Conservation (phyloP, 1,140 invertebrate genomes). For the Scaptodrosophila lebanonensis region DNA sequence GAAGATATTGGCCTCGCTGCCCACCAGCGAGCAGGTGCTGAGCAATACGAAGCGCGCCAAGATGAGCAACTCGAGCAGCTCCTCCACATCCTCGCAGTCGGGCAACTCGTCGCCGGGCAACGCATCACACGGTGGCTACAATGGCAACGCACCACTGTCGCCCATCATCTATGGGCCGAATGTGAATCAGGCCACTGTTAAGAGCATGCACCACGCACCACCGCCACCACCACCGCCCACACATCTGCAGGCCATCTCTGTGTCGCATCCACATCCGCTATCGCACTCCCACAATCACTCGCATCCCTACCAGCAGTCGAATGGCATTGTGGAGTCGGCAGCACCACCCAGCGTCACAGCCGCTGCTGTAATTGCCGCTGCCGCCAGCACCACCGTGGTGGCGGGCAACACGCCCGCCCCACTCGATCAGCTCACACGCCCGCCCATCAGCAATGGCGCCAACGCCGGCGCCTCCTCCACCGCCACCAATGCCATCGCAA, state of each 20-base stretch:
- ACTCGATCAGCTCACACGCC: constrained; percentile 68
- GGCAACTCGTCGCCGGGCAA: constrained; percentile 26
- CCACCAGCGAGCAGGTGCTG: constrained; percentile 88
- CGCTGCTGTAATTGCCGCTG: constrained; percentile 40
- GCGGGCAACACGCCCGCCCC: constrained; percentile 39
- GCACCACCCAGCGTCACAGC: constrained; percentile 13
- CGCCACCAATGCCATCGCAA: constrained; percentile 48
- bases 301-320: constrained; percentile 40
- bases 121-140: constrained; percentile 33
- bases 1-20: constrained; percentile 89
- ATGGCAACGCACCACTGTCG: constrained; percentile 34
- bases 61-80: constrained; percentile 76
- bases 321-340: constrained; percentile 29
- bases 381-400: constrained; percentile 23
- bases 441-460: constrained; percentile 16
- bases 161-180: constrained; percentile 51
- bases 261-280: constrained; percentile 35
- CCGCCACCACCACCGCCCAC: constrained; percentile 33
- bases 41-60: constrained; percentile 89
- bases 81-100: constrained; percentile 14
- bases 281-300: too few species aligned
- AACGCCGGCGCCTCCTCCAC: neutral
- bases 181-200: constrained; percentile 24
- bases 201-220: constrained; percentile 49
- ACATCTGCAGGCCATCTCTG: constrained; percentile 23